Conservation (phyloP, 2,113 vertebrate species). For the Eidolon helvum region DNA sequence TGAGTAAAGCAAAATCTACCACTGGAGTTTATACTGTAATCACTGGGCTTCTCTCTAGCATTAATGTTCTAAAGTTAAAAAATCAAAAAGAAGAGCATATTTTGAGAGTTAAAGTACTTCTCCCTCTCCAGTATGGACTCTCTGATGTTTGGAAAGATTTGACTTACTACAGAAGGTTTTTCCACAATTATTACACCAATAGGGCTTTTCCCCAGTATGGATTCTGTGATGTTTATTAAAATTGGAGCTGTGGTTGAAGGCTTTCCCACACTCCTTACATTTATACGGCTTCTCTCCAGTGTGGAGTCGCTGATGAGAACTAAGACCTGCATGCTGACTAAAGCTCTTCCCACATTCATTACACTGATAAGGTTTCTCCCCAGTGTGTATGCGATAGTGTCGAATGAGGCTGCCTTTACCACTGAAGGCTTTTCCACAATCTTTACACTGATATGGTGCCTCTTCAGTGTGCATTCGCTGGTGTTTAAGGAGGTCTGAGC, state of each 20-base stretch:
- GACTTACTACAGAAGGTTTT: conserved; percentile 79
- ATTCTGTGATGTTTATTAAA: conserved; percentile 76
- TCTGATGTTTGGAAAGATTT: conserved; percentile 80
- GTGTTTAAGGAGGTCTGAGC: conserved; percentile 76
- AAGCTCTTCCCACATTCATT: conserved; percentile 77
- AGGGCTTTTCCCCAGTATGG: conserved; percentile 76
- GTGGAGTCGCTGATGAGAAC: conserved; percentile 80
- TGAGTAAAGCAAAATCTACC: conserved; percentile 33
- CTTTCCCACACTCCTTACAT: conserved; percentile 74
- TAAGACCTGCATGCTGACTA: conserved; percentile 79
- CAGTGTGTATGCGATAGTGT: conserved; percentile 78
- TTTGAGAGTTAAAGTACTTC: conserved; percentile 46
- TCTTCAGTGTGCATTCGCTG: conserved; percentile 77
- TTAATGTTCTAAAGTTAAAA: conserved; percentile 11
- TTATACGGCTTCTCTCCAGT: conserved; percentile 77
- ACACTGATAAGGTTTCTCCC: conserved; percentile 80
- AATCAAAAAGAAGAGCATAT: background rate
- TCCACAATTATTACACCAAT: conserved; percentile 76
- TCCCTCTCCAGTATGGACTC: conserved; percentile 74
- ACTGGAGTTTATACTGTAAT: background rate
- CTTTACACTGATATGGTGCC: conserved; percentile 74
- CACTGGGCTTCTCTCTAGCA: conserved; percentile 25
- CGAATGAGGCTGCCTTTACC: conserved; percentile 76
- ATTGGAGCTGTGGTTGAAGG: conserved; percentile 77
- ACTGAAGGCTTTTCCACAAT: conserved; percentile 79